Evolutionary conservation across 2,113 vertebrate species (phyloP).

Genomic region (Ammodytes dubius): DNA sequence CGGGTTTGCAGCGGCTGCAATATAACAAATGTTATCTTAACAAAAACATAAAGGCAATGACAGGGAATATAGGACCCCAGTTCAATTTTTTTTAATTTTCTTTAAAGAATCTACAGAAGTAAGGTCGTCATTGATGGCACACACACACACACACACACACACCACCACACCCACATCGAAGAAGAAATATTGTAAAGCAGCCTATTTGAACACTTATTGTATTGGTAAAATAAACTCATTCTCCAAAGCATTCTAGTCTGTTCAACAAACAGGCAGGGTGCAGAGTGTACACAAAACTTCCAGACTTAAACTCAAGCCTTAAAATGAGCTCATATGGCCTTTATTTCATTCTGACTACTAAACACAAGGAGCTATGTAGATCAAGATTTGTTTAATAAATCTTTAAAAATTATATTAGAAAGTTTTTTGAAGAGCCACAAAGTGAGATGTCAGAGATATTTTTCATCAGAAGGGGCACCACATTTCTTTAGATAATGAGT

Average conservation of each 20-base stretch:
- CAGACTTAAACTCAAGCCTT: neutral
- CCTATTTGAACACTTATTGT: neutral
- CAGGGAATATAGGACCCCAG: too few species aligned
- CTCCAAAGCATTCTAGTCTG: neutral
- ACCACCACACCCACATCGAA: neutral
- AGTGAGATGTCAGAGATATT: conserved; percentile 1
- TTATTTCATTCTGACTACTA: conserved; percentile 10
- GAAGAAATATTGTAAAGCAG: neutral
- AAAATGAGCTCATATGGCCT: neutral
- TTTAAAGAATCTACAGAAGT: too few species aligned
- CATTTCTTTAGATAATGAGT: neutral
- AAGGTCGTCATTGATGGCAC: too few species aligned
- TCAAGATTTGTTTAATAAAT: neutral
- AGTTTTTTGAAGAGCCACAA: neutral
- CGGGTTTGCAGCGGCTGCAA: too few species aligned
- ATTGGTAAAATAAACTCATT: neutral
- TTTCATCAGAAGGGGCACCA: neutral
- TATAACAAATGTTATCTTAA: too few species aligned
- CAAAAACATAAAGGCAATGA: too few species aligned
- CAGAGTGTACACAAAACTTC: neutral
- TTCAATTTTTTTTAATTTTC: too few species aligned
- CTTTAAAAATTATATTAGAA: neutral
- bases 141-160: neutral
- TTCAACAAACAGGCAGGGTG: neutral
- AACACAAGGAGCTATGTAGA: conserved; percentile 21